Evolutionary conservation across 2,888 invertebrate genomes (phyloP), one percentile per base, ranked within the genome.

Genomic region (Drosophila imparisetae): DNA sequence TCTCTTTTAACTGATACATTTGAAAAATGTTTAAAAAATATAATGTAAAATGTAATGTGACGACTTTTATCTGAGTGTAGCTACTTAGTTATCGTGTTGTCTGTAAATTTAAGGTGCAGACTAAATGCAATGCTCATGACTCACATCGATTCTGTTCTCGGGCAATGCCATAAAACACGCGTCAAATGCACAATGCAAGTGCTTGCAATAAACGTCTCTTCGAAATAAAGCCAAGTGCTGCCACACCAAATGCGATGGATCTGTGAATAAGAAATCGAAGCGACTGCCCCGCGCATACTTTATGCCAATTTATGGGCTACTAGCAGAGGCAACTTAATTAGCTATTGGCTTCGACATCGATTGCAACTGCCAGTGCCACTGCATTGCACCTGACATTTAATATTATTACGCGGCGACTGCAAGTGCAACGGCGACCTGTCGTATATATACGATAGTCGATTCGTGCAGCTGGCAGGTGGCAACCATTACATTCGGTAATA

Each of bases 361-460:
- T 69, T 67, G 72, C 66, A 59, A 60, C 57, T 38, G 70, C 60
- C 50, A 60, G 30, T 52, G 69, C 66, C 72, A 82, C 80, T 87
- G 86, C 83, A 84, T 54, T 87, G 83, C 83, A 88, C 86, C 88
- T 86, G 88, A 83, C 81, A 84, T 86, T 84, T 86, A 88, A 88
- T 83, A 88, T 83, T 86, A 84, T 84, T 84, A 77, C 83, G 78
- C 83, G 80, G 78, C 82, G 67, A 21, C 21, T 29, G 40, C 29
- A 40, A 40, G 21, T 29, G 55, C 50, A 27, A 59, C 66, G 68
- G 71, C 78, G 65, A 52, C 79, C 69, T 50, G 61, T 64, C 77
- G 70, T 80, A 80, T 83, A 80, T 78, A 87, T 82, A 78, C 80
- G 49, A 64, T 61, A 57, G 53, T 58, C 70, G 40, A 45, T 52